Evolutionary conservation across 1,140 invertebrate genomes (phyloP).

Genomic region (Popillia japonica): DNA sequence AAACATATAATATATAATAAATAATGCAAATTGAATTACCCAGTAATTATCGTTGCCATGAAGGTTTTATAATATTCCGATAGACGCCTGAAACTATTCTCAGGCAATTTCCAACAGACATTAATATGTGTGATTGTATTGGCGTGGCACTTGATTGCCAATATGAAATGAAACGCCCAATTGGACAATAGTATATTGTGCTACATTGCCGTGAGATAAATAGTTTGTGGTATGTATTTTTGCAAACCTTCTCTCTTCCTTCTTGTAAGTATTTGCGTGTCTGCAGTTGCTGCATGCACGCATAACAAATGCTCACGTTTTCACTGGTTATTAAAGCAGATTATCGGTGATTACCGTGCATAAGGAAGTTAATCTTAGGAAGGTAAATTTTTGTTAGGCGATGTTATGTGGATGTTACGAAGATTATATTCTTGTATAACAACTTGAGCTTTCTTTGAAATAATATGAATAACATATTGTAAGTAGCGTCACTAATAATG

Average conservation of each 20-base stretch:
- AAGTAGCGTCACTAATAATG: too few species aligned
- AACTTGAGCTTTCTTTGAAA: too few species aligned
- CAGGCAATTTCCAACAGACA: not conserved
- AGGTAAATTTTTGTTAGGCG: not conserved
- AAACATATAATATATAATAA: not conserved
- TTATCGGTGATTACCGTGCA: not conserved
- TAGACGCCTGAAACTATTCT: not conserved
- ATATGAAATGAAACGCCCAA: not conserved
- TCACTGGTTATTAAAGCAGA: not conserved
- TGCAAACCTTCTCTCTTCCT: not conserved
- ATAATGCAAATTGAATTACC: not conserved
- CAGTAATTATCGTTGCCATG: not conserved
- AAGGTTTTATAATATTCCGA: not conserved
- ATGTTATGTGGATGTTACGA: not conserved
- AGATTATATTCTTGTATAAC: too few species aligned
- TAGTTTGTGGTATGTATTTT: not conserved
- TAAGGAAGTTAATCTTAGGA: not conserved
- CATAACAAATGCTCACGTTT: not conserved
- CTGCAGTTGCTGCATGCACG: not conserved
- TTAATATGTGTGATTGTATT: not conserved
- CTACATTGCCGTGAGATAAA: not conserved
- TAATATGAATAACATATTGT: too few species aligned
- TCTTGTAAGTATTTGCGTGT: not conserved
- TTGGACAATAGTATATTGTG: conserved; percentile 9
- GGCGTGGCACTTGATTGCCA: not conserved